Conservation (phyloP, 2,797 vertebrate genomes). For the Selene dorsalis region DNA sequence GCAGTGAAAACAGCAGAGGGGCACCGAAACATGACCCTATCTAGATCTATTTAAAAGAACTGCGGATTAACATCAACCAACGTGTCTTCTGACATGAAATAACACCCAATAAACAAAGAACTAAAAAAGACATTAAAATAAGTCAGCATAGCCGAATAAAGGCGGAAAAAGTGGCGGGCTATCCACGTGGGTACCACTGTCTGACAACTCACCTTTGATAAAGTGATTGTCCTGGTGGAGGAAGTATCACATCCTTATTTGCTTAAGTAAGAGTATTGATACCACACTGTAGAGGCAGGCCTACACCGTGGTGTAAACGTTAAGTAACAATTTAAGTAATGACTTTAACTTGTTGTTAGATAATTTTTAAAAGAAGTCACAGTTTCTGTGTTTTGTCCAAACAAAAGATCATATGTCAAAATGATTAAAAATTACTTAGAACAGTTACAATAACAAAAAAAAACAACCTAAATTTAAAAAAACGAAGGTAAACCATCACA, state of each 20-base stretch:
- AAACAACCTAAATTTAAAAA: neutral
- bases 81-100: neutral
- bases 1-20: constrained; percentile 30
- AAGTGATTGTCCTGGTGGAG: neutral
- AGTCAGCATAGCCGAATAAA: constrained; percentile 2
- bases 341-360: too few relatives aligned
- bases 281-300: neutral
- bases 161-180: neutral
- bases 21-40: neutral
- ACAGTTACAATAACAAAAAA: neutral
- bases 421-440: neutral
- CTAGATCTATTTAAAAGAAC: neutral
- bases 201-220: neutral
- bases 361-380: neutral
- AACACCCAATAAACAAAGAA: neutral
- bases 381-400: neutral
- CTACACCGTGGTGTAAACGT: neutral
- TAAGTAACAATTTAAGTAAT: too few relatives aligned
- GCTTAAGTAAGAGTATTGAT: neutral
- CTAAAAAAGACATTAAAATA: neutral
- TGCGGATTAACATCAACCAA: neutral
- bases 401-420: neutral
- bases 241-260: neutral
- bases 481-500: neutral
- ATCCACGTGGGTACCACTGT: neutral